These are phyloP conservation scores for Tridacna gigas DNA, from an alignment of 2,888 invertebrate species.

Conservation along the genomic window DNA sequence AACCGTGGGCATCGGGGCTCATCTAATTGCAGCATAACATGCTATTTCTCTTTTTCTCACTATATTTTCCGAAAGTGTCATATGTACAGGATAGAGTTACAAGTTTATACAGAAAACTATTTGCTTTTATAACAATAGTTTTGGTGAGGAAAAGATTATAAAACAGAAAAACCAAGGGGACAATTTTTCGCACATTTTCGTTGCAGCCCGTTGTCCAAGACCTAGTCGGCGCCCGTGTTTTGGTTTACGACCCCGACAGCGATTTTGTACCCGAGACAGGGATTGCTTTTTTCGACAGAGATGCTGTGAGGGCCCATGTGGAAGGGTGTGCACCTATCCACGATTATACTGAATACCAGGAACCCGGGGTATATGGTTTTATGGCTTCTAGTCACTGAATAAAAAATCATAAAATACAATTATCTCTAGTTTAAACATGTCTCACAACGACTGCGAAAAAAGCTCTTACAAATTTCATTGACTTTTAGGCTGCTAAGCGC, in stretches of 20 bases:
- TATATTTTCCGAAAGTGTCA: background rate
- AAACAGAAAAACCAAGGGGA: background rate
- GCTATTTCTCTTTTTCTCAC: background rate
- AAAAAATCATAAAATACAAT: background rate
- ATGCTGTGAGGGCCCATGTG: conserved; percentile 2
- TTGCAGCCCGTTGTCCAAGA: background rate
- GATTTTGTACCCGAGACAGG: background rate
- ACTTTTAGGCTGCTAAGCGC: too few relatives aligned
- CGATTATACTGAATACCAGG: background rate
- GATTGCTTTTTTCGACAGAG: background rate
- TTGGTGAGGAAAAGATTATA: background rate
- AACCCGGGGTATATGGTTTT: background rate
- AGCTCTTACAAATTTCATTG: too few relatives aligned
- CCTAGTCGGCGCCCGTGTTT: background rate
- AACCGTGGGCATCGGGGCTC: background rate
- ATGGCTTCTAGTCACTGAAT: background rate
- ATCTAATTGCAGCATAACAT: too few relatives aligned
- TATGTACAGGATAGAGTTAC: too few relatives aligned
- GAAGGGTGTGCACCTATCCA: background rate
- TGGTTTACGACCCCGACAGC: background rate
- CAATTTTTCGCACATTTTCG: background rate
- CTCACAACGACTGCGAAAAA: too few relatives aligned
- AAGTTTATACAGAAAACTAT: too few relatives aligned
- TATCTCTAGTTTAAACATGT: too few relatives aligned
- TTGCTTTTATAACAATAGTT: too few relatives aligned